Evolutionary conservation across 2,113 vertebrate genomes (phyloP), one percentile per base, ranked within the genome.

Genomic region (Pelobates fuscus): DNA sequence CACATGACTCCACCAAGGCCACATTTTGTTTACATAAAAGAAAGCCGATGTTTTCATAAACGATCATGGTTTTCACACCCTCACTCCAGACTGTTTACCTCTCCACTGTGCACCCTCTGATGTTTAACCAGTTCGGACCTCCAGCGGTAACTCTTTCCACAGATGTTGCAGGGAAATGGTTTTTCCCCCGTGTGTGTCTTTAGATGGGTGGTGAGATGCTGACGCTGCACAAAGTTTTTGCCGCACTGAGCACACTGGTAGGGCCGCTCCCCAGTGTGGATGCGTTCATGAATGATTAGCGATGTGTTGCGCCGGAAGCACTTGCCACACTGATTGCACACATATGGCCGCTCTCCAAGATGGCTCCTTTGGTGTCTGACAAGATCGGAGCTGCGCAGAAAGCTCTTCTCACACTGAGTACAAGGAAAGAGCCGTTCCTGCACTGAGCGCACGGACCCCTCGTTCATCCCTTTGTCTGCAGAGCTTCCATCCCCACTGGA

Each of bases 281-380:
- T 69, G 8, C 75, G 66, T 15, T 62, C 66, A 65, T 77, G 75
- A 29, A 77, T 70, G 46, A 69, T 18, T 2, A 77, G 67, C 1
- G 75, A 70, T 1, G 75, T 63, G 65, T 70, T 57, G 20, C 68
- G 67, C 1, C 59, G 17, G 21, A 77, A 70, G 67, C 11, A 15
- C 5, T 86, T 83, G 15, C 84, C 83, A 20, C 86, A 88, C 24
- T 84, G 81, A 0, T 83, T 78, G 55, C 87, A 86, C 44, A 81
- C 81, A 73, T 84, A 87, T 0, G 87, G 86, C 27, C 84, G 85
- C 54, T 86, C 87, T 21, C 86, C 84, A 0, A 81, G 84, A 70
- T 89, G 87, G 12, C 80, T 80, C 30, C 85, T 70, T 57, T 85
- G 85, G 62, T 89, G 87, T 10, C 82, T 81, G 64, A 83, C 80